Conservation (phyloP, 2,113 vertebrate species). For the Amphiprion percula region DNA sequence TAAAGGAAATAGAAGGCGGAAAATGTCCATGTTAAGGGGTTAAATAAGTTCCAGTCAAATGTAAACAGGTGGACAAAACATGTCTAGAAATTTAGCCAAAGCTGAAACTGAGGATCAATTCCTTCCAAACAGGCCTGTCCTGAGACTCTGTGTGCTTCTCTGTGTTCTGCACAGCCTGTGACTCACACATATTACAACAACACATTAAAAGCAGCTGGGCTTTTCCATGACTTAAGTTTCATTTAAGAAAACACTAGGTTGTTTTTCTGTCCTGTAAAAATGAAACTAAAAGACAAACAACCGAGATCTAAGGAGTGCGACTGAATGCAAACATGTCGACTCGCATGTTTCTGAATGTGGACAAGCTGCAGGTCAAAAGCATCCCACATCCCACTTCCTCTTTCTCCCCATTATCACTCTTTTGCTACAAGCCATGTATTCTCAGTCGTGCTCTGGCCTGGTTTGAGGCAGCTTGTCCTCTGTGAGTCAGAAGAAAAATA, state of each 20-base stretch:
- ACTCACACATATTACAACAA: constrained; percentile 30
- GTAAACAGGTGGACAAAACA: background rate
- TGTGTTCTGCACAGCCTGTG: background rate
- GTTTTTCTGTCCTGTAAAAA: constrained; percentile 8
- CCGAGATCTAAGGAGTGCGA: background rate
- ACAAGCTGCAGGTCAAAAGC: constrained; percentile 16
- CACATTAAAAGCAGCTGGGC: constrained; percentile 53
- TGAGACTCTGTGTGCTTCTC: background rate
- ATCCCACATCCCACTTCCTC: background rate
- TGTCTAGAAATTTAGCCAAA: background rate
- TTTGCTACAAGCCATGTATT: background rate
- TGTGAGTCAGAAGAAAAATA: constrained; percentile 34
- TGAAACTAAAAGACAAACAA: constrained; percentile 22
- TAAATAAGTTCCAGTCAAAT: constrained; percentile 10
- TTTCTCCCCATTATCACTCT: background rate
- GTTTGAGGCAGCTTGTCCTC: background rate
- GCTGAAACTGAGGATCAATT: constrained; percentile 1
- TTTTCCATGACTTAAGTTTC: constrained; percentile 50
- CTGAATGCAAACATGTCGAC: background rate
- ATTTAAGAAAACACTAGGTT: constrained; percentile 24
- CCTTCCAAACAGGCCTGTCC: constrained; percentile 13
- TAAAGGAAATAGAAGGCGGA: background rate
- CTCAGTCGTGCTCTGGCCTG: background rate
- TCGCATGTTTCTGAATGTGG: constrained; percentile 13
- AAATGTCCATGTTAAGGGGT: background rate